These are phyloP conservation scores for Caenorhabditis briggsae DNA, from an alignment of 1,140 invertebrate genomes.

Conservation along the genomic window DNA sequence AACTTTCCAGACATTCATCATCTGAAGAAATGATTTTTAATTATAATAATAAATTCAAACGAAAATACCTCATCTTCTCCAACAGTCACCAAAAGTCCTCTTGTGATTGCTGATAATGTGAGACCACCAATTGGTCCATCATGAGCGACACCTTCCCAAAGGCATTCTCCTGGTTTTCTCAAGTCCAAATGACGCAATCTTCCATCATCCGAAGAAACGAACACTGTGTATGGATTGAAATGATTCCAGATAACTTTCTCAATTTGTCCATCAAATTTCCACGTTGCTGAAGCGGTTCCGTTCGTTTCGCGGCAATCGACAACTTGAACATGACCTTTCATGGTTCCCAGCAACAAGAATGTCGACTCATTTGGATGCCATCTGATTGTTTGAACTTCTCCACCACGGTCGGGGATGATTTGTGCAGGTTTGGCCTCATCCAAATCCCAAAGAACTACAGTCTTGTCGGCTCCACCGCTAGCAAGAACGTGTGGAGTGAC, in stretches of 20 bases:
- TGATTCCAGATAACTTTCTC: constrained; percentile 90
- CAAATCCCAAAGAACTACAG: constrained; percentile 93
- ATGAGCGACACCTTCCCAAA: constrained; percentile 87
- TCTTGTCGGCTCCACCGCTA: constrained; percentile 80
- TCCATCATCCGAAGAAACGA: constrained; percentile 80
- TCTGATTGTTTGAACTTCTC: constrained; percentile 87
- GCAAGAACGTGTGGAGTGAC: constrained; percentile 80
- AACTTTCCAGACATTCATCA: constrained; percentile 66
- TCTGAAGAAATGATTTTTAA: neutral
- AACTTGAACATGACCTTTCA: constrained; percentile 81
- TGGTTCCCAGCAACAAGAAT: constrained; percentile 85
- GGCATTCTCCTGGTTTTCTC: constrained; percentile 82
- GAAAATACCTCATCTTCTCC: constrained; percentile 68
- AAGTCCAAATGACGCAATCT: constrained; percentile 84
- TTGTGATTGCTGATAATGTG: constrained; percentile 65
- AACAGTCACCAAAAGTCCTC: constrained; percentile 68
- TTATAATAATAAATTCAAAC: neutral
- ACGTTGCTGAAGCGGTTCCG: constrained; percentile 84
- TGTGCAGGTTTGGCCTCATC: constrained; percentile 84
- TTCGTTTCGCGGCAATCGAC: constrained; percentile 80
- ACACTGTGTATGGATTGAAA: constrained; percentile 84
- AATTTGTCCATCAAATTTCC: constrained; percentile 84
- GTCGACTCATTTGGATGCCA: constrained; percentile 90
- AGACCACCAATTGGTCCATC: constrained; percentile 81
- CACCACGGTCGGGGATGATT: constrained; percentile 84